Percentiles rank a stretch among this genome's conserved stretches.
These are phyloP conservation scores for Lissocephala sabroskyi DNA, from an alignment of 2,888 invertebrate genomes.

Conservation along the genomic window DNA sequence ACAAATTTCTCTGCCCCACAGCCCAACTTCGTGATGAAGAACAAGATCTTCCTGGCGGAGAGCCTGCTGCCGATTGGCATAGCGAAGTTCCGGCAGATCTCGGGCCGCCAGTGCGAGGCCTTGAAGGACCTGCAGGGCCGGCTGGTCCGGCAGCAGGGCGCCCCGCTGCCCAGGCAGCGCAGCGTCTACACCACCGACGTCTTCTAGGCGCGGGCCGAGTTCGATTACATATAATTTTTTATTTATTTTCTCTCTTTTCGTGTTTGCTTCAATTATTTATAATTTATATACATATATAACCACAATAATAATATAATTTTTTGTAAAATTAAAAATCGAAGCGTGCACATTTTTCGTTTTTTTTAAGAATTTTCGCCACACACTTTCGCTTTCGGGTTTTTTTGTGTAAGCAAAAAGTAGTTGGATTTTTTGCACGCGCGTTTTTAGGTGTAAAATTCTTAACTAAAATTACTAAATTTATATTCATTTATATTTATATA, in stretches of 20 bases:
- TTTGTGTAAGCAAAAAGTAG: slow-evolving; percentile 1
- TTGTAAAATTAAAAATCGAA: slow-evolving; percentile 65
- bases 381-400: slow-evolving; percentile 4
- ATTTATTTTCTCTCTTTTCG: slow-evolving; percentile 49
- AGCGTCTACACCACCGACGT: slow-evolving; percentile 72
- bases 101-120: slow-evolving; percentile 58
- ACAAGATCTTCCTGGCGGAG: slow-evolving; percentile 69
- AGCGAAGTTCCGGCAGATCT: slow-evolving; percentile 65
- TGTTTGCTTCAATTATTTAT: slow-evolving; percentile 66
- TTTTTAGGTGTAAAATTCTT: slow-evolving; percentile 55
- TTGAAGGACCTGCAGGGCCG: slow-evolving; percentile 59
- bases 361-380: slow-evolving; percentile 11
- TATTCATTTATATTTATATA: slow-evolving; percentile 57
- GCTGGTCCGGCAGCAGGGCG: slow-evolving; percentile 51
- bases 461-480: slow-evolving; percentile 59
- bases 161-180: slow-evolving; percentile 70
- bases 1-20: slow-evolving; percentile 29
- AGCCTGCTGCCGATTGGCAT: slow-evolving; percentile 69
- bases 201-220: slow-evolving; percentile 45
- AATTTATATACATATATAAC: slow-evolving; percentile 71
- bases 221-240: slow-evolving; percentile 69
- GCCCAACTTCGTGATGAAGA: slow-evolving; percentile 71
- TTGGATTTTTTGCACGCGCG: slow-evolving; percentile 19
- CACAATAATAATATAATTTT: slow-evolving; percentile 65
- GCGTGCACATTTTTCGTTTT: slow-evolving; percentile 55